Conservation (phyloP, 2,113 vertebrate genomes). For the Candoia aspera region DNA sequence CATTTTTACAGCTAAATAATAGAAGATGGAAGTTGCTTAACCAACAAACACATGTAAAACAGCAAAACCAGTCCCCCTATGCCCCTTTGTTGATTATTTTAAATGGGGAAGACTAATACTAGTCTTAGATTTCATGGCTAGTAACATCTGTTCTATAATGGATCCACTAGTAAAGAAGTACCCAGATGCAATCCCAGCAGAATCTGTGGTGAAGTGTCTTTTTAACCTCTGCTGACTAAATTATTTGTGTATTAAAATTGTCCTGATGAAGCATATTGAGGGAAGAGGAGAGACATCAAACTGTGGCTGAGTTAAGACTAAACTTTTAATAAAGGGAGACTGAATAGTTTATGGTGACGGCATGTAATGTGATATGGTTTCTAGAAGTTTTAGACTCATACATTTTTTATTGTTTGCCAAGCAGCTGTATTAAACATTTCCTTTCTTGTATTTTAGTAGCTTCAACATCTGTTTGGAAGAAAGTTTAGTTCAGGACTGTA, state of each 20-base stretch:
- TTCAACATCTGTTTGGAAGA: slow-evolving; percentile 6
- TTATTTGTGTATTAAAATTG: background rate
- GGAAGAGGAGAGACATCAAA: background rate
- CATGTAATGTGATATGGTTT: background rate
- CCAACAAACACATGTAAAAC: background rate
- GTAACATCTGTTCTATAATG: background rate
- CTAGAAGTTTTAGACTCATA: slow-evolving; percentile 14
- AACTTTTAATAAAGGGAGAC: background rate
- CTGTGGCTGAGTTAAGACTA: background rate
- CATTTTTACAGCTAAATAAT: background rate
- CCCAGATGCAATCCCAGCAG: background rate
- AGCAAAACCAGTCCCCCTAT: background rate
- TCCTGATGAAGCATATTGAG: background rate
- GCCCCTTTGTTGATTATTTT: background rate
- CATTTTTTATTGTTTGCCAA: background rate
- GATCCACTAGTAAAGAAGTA: background rate
- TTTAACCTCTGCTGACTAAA: background rate
- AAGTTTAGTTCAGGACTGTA: slow-evolving; percentile 10
- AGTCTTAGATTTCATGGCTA: background rate
- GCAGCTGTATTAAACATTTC: slow-evolving; percentile 22
- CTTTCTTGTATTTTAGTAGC: slow-evolving; percentile 17
- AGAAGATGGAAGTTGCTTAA: background rate
- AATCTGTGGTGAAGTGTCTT: background rate
- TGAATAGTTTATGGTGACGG: background rate
- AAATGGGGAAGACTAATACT: background rate